Conservation (phyloP, 2,113 vertebrate species). For the Cynoglossus semilaevis region DNA sequence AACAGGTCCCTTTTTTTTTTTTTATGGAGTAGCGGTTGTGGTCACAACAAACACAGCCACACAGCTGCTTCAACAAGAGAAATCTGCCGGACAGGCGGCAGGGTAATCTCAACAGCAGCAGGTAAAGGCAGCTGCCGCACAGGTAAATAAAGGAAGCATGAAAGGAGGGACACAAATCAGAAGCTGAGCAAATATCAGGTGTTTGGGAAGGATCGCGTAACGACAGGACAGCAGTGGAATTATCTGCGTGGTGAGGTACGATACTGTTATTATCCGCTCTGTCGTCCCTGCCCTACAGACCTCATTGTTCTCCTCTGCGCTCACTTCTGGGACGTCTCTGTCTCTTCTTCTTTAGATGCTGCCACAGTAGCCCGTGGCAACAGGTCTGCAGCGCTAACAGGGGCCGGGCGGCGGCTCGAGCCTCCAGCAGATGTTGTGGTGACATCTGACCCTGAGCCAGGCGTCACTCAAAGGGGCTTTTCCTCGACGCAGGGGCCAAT, state of each 20-base stretch:
- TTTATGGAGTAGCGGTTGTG: conserved; percentile 53
- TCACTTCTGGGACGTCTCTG: conserved; percentile 23
- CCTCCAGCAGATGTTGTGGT: conserved; percentile 87
- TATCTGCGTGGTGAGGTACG: conserved; percentile 49
- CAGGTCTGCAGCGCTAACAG: conserved; percentile 72
- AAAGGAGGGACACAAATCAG: conserved; percentile 65
- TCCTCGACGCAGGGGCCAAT: conserved; percentile 76
- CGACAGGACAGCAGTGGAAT: conserved; percentile 56
- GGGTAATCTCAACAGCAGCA: conserved; percentile 62
- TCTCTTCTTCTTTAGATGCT: conserved; percentile 40
- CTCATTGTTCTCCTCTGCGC: conserved; percentile 51
- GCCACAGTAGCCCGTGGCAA: conserved; percentile 72
- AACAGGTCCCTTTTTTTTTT: conserved; percentile 10
- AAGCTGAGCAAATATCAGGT: conserved; percentile 71
- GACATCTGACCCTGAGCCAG: conserved; percentile 89
- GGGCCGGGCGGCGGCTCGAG: conserved; percentile 53
- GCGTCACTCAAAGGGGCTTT: conserved; percentile 79
- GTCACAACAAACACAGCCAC: conserved; percentile 57
- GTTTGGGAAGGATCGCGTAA: conserved; percentile 56
- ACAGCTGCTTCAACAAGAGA: conserved; percentile 72
- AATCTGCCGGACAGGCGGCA: conserved; percentile 31
- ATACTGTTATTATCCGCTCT: conserved; percentile 69
- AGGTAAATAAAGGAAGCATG: conserved; percentile 63
- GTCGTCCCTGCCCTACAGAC: conserved; percentile 43
- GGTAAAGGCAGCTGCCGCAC: conserved; percentile 54